Evolutionary conservation across 2,888 invertebrate genomes (phyloP).

Genomic region (Epsilonema sp.): DNA sequence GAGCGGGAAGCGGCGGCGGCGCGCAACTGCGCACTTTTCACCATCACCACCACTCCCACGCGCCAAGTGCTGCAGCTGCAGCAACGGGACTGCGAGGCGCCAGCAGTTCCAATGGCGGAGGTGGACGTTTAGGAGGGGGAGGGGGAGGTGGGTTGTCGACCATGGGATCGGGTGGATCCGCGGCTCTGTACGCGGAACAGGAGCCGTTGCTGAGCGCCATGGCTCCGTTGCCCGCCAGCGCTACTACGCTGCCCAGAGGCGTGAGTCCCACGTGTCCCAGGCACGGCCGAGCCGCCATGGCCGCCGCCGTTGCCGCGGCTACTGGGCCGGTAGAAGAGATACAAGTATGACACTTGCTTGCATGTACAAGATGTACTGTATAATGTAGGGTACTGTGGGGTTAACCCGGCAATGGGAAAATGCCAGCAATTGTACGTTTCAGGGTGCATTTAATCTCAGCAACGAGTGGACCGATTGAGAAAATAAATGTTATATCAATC

Average conservation of each 20-base stretch:
- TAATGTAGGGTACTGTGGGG: too few species aligned
- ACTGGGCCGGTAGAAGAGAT: conserved; percentile 8
- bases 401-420: too few species aligned
- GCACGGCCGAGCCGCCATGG: conserved; percentile 19
- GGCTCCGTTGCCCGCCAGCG: too few species aligned
- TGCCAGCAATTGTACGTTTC: too few species aligned
- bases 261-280: conserved; percentile 26
- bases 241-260: conserved; percentile 8
- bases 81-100: not conserved
- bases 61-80: not conserved
- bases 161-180: too few species aligned
- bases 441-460: too few species aligned
- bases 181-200: conserved; percentile 12
- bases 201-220: conserved; percentile 22
- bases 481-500: too few species aligned
- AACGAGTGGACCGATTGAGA: too few species aligned
- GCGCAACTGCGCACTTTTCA: not conserved
- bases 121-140: too few species aligned
- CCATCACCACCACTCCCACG: conserved; percentile 1
- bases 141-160: too few species aligned
- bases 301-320: not conserved
- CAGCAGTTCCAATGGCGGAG: not conserved
- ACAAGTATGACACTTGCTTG: conserved; percentile 9
- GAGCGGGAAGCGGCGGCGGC: not conserved
- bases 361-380: too few species aligned